Percentiles rank a stretch among this genome's conserved stretches.
Evolutionary conservation across 2,797 vertebrate species (phyloP).

Genomic region (Acanthopagrus latus): DNA sequence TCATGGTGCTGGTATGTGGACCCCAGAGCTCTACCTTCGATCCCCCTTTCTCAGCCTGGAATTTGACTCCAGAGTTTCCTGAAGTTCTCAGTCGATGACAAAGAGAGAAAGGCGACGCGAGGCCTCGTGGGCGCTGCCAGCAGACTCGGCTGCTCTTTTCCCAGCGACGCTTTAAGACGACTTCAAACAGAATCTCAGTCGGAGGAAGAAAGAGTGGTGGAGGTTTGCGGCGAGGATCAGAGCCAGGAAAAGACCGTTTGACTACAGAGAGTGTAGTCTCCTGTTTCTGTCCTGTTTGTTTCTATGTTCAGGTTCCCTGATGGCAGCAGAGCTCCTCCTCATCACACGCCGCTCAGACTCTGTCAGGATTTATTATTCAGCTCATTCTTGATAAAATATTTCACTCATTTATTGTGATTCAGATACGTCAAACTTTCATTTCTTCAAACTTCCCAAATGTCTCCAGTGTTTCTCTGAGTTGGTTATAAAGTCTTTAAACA

Average conservation of each 20-base stretch:
- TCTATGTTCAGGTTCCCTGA: no score
- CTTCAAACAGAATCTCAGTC: conserved; percentile 37
- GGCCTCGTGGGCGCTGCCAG: conserved; percentile 17
- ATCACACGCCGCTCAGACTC: no score
- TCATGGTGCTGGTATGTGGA: conserved; percentile 73
- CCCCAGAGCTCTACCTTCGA: conserved; percentile 52
- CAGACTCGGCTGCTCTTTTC: conserved; percentile 20
- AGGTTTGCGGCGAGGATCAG: background rate
- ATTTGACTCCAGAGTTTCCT: conserved; percentile 53
- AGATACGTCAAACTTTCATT: no score
- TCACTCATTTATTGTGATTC: no score
- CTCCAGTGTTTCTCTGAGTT: background rate
- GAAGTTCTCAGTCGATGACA: conserved; percentile 9
- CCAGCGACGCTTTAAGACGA: conserved; percentile 1
- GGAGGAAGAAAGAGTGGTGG: background rate
- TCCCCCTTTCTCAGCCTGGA: conserved; percentile 40
- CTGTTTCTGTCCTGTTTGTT: no score
- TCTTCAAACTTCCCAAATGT: no score
- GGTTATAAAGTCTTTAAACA: no score
- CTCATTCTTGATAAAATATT: no score
- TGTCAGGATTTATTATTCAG: no score
- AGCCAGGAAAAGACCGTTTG: no score
- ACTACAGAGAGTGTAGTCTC: no score
- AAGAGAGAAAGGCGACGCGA: background rate
- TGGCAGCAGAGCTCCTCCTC: no score